Percentiles rank a stretch among this genome's conserved stretches.
phyloP scores from a whole-genome alignment of 2,888 invertebrate genomes.

The Harmothoe impar region DNA sequence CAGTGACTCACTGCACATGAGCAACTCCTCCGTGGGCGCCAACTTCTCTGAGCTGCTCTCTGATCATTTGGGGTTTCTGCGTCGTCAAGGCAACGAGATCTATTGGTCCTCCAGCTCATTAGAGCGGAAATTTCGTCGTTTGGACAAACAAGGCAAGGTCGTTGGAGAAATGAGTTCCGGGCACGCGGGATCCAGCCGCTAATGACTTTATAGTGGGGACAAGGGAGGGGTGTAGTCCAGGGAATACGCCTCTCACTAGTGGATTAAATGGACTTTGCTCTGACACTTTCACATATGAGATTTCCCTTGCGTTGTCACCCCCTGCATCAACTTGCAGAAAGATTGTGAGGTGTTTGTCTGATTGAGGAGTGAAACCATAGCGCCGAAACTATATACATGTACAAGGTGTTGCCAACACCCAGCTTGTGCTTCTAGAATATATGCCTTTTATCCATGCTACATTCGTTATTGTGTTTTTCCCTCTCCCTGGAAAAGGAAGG shows the following conservation, averaged over 20 bases:
- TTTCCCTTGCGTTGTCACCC: too few relatives aligned
- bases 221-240: not conserved
- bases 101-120: not conserved
- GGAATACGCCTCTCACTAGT: not conserved
- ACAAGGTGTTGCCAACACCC: too few relatives aligned
- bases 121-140: constrained; percentile 53
- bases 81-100: constrained; percentile 46
- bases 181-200: constrained; percentile 10
- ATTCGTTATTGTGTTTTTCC: too few relatives aligned
- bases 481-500: too few relatives aligned
- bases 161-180: constrained; percentile 47
- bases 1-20: not conserved
- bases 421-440: too few relatives aligned
- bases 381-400: too few relatives aligned
- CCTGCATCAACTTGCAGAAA: too few relatives aligned
- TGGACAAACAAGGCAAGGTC: constrained; percentile 20
- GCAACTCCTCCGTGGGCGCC: not conserved
- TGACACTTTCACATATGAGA: not conserved
- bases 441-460: too few relatives aligned
- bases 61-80: constrained; percentile 21
- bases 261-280: not conserved
- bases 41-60: not conserved
- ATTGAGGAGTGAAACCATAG: too few relatives aligned
- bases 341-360: too few relatives aligned
- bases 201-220: constrained; percentile 50